phyloP scores from a whole-genome alignment of 2,797 vertebrate species.

The Bovichtus diacanthus region DNA sequence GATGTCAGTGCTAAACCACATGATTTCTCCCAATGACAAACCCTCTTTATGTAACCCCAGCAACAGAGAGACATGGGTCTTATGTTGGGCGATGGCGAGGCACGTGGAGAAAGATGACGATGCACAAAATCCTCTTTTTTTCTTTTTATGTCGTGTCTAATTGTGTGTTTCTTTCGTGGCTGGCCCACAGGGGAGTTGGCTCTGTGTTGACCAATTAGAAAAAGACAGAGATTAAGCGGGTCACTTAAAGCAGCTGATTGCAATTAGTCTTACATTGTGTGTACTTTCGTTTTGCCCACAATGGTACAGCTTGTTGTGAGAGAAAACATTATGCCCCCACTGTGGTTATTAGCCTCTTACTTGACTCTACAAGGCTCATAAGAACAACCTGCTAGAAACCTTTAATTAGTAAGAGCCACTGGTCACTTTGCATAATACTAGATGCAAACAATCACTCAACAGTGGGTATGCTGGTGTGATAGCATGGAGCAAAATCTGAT shows the following conservation, averaged over 20 bases:
- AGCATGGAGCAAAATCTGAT: not conserved
- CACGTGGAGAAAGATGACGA: constrained; percentile 39
- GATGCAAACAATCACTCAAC: not conserved
- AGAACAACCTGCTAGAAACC: not conserved
- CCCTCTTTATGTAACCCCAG: constrained; percentile 63
- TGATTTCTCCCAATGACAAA: constrained; percentile 66
- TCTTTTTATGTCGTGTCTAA: not conserved
- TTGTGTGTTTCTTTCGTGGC: not conserved
- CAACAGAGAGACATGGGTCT: constrained; percentile 38
- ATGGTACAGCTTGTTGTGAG: constrained; percentile 20
- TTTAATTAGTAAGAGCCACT: constrained; percentile 41
- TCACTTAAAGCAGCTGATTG: constrained; percentile 39
- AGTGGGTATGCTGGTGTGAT: constrained; percentile 3
- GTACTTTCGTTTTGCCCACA: not conserved
- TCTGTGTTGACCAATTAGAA: constrained; percentile 3
- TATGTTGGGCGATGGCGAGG: constrained; percentile 41
- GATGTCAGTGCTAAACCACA: constrained; percentile 57
- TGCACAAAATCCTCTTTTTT: constrained; percentile 55
- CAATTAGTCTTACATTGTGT: constrained; percentile 26
- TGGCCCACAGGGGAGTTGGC: not conserved
- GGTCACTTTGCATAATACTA: constrained; percentile 24
- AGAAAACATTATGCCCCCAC: constrained; percentile 5
- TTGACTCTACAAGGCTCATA: not conserved
- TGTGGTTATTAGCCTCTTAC: constrained; percentile 27
- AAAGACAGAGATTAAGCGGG: constrained; percentile 4